phyloP scores from a whole-genome alignment of 1,140 invertebrate genomes.

The Tetranychus cinnabarinus region DNA sequence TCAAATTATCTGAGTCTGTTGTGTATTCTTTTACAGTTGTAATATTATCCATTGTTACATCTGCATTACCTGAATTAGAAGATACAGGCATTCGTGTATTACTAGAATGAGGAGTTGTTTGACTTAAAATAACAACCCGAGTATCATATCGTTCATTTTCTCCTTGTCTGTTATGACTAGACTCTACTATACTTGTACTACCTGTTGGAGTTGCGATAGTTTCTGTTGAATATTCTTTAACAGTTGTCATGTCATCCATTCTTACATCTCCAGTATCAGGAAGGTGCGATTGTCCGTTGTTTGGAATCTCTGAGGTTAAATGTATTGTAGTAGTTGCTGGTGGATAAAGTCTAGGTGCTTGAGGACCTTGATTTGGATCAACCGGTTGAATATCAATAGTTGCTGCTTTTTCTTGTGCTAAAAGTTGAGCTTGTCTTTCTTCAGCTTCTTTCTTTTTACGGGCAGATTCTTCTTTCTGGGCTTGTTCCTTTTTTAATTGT shows the following conservation, averaged over 20 bases:
- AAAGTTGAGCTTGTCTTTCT: neutral
- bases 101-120: too few relatives aligned
- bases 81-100: too few relatives aligned
- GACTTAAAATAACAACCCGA: too few relatives aligned
- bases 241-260: neutral
- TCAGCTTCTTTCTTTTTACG: neutral
- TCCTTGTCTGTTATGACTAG: too few relatives aligned
- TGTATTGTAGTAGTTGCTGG: neutral
- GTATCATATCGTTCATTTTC: too few relatives aligned
- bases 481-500: constrained; percentile 31
- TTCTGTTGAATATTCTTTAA: too few relatives aligned
- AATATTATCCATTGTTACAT: too few relatives aligned
- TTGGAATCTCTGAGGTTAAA: neutral
- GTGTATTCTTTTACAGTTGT: too few relatives aligned
- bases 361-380: neutral
- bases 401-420: neutral
- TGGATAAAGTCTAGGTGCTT: neutral
- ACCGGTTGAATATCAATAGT: neutral
- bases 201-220: too few relatives aligned
- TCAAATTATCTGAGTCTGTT: too few relatives aligned
- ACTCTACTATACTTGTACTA: too few relatives aligned
- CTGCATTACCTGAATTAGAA: too few relatives aligned
- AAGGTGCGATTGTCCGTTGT: neutral
- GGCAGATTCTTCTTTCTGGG: constrained; percentile 1
- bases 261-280: neutral